Base-by-base conservation (phyloP, 2,113 vertebrate species). In the Tenrec ecaudatus region DNA sequence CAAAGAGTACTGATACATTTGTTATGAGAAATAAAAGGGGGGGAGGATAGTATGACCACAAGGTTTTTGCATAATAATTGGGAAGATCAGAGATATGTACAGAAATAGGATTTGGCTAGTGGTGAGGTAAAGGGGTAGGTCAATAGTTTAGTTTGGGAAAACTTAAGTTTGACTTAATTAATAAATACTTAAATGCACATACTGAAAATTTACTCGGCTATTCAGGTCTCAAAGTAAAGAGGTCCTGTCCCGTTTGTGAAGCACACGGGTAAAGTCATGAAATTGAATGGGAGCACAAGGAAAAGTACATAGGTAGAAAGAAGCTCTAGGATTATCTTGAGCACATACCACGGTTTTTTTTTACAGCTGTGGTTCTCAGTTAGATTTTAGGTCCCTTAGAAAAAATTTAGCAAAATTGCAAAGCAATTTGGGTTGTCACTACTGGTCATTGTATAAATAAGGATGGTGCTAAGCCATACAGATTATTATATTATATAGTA, bases 241-340 rank as follows among this genome's bases (percentile, higher is more conserved):
- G 11, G 3, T 71, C 22, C 25, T 40, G 17, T 0, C 19, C 57
- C 10, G 47, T 36, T 2, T 17, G 2, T 2, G 22, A 1, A 82
- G 11, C 76, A 88, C 19, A 2, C 19, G 25, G 19, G 81, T n/a
- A 57, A 81, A 57, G 1, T 1, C 22, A 20, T 25, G 8, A 31
- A 23, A n/a, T 33, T 78, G 6, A 25, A 12, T 86, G 47, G 29
- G 23, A 57, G 40, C 23, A 66, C 27, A 82, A 76, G 6, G 11
- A 19, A 73, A 4, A 23, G 38, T 27, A 4, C 31, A 14, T 14
- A 31, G 9, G 29, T 29, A 86, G 23, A 62, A 47, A 20, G 58
- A 47, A 31, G 75, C 27, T 43, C 22, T 14, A 76, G 14, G 6
- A 77, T 29, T 78, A 53, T 16, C 47, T 38, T 58, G 14, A 19